phyloP scores from a whole-genome alignment of 2,888 invertebrate genomes.

The Choristoneura rosaceana region DNA sequence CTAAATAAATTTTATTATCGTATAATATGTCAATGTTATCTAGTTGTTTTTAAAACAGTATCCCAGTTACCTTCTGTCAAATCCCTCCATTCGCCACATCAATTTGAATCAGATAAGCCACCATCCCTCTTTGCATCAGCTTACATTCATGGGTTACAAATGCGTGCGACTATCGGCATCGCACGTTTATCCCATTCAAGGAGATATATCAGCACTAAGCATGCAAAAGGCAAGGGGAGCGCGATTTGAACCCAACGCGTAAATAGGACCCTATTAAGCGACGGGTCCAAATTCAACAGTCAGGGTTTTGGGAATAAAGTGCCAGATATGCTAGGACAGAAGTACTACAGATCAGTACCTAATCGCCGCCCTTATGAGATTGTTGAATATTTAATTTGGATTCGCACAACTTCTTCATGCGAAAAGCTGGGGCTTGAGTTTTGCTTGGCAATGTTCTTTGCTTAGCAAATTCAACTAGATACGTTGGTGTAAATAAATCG shows the following conservation, averaged over 20 bases:
- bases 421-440: too few species aligned
- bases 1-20: too few species aligned
- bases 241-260: conserved; percentile 38
- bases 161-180: conserved; percentile 17
- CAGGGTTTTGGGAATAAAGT: conserved; percentile 35
- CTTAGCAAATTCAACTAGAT: background rate
- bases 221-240: conserved; percentile 40
- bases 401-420: background rate
- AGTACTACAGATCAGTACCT: conserved; percentile 3
- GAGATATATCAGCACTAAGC: conserved; percentile 35
- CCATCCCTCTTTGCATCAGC: background rate
- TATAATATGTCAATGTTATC: too few species aligned
- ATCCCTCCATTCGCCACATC: background rate
- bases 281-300: conserved; percentile 35
- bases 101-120: conserved; percentile 2
- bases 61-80: background rate
- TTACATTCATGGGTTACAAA: conserved; percentile 9
- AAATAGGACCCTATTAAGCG: conserved; percentile 41
- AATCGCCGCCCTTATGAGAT: background rate
- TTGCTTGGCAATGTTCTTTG: too few species aligned
- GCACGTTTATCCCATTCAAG: conserved; percentile 29
- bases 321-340: conserved; percentile 13
- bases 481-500: too few species aligned
- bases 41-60: too few species aligned
- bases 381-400: conserved; percentile 4